Base-by-base conservation (phyloP, 2,888 invertebrate genomes). In the Atherix ibis region DNA sequence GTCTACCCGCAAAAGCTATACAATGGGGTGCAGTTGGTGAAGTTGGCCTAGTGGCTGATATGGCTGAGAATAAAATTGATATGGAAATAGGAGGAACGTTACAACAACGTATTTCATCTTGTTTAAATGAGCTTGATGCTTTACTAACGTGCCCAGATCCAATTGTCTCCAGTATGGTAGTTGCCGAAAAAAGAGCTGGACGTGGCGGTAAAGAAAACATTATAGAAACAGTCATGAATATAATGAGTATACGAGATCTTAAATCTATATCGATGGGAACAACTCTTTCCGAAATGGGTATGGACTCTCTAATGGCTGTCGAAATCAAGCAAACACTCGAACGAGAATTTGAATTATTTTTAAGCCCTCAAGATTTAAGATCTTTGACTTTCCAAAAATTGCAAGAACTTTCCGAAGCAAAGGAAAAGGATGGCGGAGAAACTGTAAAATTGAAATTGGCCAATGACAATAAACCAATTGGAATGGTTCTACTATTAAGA, bases 271-370 rank as follows among this genome's bases (percentile, higher is more conserved):
- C 79, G 28, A 67, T 71, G 40, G 73, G 76, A 48, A 70, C 76
- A 2, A 73, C 78, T 0, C 64, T 97, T 2, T 83, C 87, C 2
- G 94, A 95, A 54, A 65, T 97, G 42, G 95, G 95, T 22, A 83
- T 97, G 76, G 94, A 97, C 63, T 94, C 94, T 2, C 76, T 95
- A 67, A 94, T 91, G 88, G 88, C 87, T 0, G 87, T 92, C 0
- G 94, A 97, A 62, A 88, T 97, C 45, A 92, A 92, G 47, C 91
- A 92, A 60, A 80, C 81, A 0, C 58, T 92, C 2, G 91, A 92
- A 56, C 67, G 88, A 46, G 85, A 89, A 53, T 91, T 80, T 52
- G 89, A 92, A 51, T 64, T 94, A 34, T 76, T 78, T 53, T 64
- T 95, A 4, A 76, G 85, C 0, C 78, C 88, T 4, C 82, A 85